Evolutionary conservation across 1,140 invertebrate genomes (phyloP).

Genomic region (Liolophura sinensis): DNA sequence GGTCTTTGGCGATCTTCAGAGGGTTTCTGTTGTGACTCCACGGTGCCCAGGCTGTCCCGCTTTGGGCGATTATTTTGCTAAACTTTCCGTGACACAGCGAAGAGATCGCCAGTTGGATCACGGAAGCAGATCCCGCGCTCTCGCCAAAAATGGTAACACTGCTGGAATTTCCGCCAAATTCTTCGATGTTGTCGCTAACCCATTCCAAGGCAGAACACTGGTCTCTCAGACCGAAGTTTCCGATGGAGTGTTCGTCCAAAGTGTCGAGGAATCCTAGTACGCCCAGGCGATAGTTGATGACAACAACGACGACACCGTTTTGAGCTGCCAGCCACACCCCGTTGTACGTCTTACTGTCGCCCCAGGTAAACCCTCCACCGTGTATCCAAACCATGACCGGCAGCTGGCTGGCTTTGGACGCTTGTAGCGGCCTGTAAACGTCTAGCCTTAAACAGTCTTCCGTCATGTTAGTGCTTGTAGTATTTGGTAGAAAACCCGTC

Average conservation of each 20-base stretch:
- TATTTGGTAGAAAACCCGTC: too few relatives aligned
- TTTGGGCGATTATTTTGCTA: too few relatives aligned
- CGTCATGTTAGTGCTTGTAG: not conserved
- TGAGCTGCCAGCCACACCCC: conserved; percentile 33
- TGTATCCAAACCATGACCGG: conserved; percentile 33
- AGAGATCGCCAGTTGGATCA: not conserved
- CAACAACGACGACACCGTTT: conserved; percentile 50
- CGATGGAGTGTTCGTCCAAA: conserved; percentile 14
- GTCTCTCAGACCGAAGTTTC: conserved; percentile 27
- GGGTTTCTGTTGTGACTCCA: too few relatives aligned
- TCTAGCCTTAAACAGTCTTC: conserved; percentile 12
- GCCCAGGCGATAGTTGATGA: conserved; percentile 54
- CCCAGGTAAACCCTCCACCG: conserved; percentile 19
- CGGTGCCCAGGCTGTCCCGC: too few relatives aligned
- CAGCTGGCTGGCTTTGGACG: not conserved
- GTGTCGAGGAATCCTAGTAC: conserved; percentile 32
- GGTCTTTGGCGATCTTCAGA: too few relatives aligned
- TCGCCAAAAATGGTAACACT: conserved; percentile 73
- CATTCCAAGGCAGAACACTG: conserved; percentile 67
- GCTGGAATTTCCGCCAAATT: conserved; percentile 72
- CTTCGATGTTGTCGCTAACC: conserved; percentile 69
- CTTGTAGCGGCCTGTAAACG: conserved; percentile 1
- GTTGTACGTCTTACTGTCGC: conserved; percentile 11
- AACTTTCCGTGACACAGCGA: too few relatives aligned
- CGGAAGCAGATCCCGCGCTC: conserved; percentile 21